Conservation (phyloP, 2,797 vertebrate species). For the Babyrousa celebensis region DNA sequence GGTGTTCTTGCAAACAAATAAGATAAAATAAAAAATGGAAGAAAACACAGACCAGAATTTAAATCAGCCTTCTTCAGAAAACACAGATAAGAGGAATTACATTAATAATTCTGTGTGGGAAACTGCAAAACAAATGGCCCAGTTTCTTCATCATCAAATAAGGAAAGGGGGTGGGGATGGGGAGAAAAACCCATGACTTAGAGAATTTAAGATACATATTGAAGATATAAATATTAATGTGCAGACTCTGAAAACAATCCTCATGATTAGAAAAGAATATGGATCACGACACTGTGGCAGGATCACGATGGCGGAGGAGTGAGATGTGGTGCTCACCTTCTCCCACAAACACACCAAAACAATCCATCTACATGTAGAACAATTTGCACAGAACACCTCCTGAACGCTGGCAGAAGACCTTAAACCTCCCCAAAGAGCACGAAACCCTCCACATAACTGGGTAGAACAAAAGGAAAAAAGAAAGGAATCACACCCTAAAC, state of each 20-base stretch:
- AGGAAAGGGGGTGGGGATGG: not conserved
- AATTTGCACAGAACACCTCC: too few relatives aligned
- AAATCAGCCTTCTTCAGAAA: conserved; percentile 15
- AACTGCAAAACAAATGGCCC: not conserved
- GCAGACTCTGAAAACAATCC: not conserved
- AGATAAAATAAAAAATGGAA: not conserved
- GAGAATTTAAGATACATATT: not conserved
- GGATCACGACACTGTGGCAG: not conserved
- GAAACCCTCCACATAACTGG: too few relatives aligned
- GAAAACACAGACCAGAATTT: not conserved
- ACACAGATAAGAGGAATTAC: not conserved
- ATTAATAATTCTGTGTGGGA: not conserved
- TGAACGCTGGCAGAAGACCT: too few relatives aligned
- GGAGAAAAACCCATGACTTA: not conserved
- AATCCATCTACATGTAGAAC: too few relatives aligned
- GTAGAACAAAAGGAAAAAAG: too few relatives aligned
- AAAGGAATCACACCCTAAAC: too few relatives aligned
- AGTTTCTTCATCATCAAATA: conserved; percentile 1
- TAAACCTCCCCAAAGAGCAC: too few relatives aligned
- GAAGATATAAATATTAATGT: not conserved
- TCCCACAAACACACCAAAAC: too few relatives aligned
- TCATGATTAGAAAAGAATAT: not conserved
- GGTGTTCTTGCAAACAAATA: not conserved
- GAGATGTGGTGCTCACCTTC: too few relatives aligned
- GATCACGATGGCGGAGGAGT: too few relatives aligned